Percentiles rank a stretch among this genome's conserved stretches.
Conservation (phyloP, 2,113 vertebrate species). For the Nestor notabilis region DNA sequence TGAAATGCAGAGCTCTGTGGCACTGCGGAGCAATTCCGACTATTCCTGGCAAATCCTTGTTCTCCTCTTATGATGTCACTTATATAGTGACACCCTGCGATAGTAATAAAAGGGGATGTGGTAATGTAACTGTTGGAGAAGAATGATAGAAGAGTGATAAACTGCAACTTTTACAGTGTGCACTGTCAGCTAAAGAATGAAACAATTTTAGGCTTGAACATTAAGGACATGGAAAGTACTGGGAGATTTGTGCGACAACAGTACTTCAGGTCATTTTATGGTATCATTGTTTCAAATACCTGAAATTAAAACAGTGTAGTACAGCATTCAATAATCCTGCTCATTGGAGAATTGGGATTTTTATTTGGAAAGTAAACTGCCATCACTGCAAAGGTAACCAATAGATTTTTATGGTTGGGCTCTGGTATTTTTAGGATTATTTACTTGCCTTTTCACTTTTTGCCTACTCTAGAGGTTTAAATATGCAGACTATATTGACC, state of each 20-base stretch:
- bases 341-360: not conserved
- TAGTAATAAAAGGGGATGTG: not conserved
- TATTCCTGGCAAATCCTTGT: not conserved
- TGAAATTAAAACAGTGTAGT: constrained; percentile 31
- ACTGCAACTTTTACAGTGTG: constrained; percentile 45
- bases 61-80: constrained; percentile 30
- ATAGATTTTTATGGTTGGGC: not conserved
- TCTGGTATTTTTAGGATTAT: constrained; percentile 13
- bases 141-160: constrained; percentile 29
- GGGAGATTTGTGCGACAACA: constrained; percentile 13
- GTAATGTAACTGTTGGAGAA: constrained; percentile 15
- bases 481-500: not conserved
- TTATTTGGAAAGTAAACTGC: constrained; percentile 19
- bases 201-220: constrained; percentile 39
- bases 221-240: constrained; percentile 19
- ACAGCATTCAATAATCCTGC: not conserved
- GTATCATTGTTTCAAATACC: constrained; percentile 32
- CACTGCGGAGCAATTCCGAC: not conserved
- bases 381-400: not conserved
- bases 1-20: not conserved
- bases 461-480: not conserved
- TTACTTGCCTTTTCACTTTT: not conserved
- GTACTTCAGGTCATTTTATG: constrained; percentile 16
- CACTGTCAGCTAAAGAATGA: constrained; percentile 60
- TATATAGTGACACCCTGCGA: not conserved